Conservation (phyloP, 2,797 vertebrate species). For the Danio kyathit region DNA sequence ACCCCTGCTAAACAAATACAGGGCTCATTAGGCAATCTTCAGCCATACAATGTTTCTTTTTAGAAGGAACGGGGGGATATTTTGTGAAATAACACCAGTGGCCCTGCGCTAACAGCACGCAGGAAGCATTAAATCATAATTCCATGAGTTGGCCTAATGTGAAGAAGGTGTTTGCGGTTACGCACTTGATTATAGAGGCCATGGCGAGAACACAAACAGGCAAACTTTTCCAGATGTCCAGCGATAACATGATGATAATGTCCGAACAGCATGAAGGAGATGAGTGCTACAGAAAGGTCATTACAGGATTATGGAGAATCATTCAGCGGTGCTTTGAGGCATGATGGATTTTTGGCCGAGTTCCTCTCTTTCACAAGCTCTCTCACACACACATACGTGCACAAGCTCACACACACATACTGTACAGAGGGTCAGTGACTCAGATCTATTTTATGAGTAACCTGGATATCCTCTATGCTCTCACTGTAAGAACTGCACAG, state of each 20-base stretch:
- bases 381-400: constrained; percentile 35
- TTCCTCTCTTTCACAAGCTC: constrained; percentile 40
- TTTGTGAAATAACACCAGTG: constrained; percentile 70
- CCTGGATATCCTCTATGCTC: constrained; percentile 68
- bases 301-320: constrained; percentile 73
- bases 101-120: constrained; percentile 62
- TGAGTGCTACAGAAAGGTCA: constrained; percentile 64
- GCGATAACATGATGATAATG: constrained; percentile 71
- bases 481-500: not conserved
- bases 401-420: constrained; percentile 26
- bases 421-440: constrained; percentile 59
- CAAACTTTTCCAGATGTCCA: constrained; percentile 81
- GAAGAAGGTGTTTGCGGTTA: constrained; percentile 72
- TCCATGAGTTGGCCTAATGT: constrained; percentile 59
- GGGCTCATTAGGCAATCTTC: constrained; percentile 64
- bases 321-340: constrained; percentile 59
- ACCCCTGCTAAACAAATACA: constrained; percentile 58
- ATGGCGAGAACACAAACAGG: constrained; percentile 70
- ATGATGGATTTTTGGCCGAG: constrained; percentile 29
- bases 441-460: constrained; percentile 68
- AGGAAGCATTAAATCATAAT: constrained; percentile 77
- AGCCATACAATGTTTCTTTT: constrained; percentile 52
- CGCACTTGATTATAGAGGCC: constrained; percentile 69
- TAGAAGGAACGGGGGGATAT: constrained; percentile 57
- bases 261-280: constrained; percentile 59